Base-by-base conservation (phyloP, 2,113 vertebrate species). In the Picathartes gymnocephalus region DNA sequence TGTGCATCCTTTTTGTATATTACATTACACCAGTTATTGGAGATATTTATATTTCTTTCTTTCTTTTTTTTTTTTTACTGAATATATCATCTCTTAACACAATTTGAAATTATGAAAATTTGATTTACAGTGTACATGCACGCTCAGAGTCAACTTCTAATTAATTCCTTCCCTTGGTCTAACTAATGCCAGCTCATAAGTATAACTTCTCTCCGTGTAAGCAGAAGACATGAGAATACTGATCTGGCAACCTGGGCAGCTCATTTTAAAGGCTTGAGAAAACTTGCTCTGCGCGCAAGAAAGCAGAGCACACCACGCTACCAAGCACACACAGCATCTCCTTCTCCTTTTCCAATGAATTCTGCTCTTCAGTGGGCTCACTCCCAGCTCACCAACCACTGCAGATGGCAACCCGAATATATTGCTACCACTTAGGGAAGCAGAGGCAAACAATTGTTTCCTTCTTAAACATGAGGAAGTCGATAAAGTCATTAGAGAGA, bases 281-380 rank as follows among this genome's bases (percentile, higher is more conserved):
- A 66, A 39, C 11, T n/a, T 90, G 13, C 31, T 56, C 24, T 77
- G 28, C 31, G 50, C 25, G 83, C 31, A 28, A 47, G n/a, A n/a
- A 72, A 60, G 10, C 21, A 51, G 44, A 65, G 22, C 11, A 14
- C 1, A 5, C 30, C 22, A 16, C 30, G 13, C 7, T 68, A 3
- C 25, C 33, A 31, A 33, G 18, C 8, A 30, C 1, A 0, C 14
- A 16, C 7, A 21, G 17, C 4, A 61, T 15, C 13, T 10, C 12
- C 45, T 71, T 54, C 51, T 54, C 53, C 11, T 92, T 50, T 22
- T 11, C 25, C 37, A 62, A 23, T 13, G 15, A 85, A 42, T 74
- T 74, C 69, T 90, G 25, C 25, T 64, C 21, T 35, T 56, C 8
- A 2, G 15, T 13, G 27, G 35, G 33, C 42, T 81, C 31, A 31